Conservation (phyloP, 2,888 invertebrate species). For the Leucania comma region DNA sequence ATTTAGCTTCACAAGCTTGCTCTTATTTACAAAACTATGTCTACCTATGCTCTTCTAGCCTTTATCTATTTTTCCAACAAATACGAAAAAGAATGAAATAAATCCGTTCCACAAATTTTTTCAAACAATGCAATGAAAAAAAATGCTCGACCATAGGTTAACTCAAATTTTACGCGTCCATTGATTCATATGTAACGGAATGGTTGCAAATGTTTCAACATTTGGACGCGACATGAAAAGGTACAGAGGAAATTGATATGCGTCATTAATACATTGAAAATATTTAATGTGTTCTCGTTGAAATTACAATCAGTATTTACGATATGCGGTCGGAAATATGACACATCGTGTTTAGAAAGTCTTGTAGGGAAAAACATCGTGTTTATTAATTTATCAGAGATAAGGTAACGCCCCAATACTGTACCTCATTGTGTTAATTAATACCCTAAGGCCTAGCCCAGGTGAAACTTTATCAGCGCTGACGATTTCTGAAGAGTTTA, state of each 20-base stretch:
- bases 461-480: too few species aligned
- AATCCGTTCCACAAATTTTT: not conserved
- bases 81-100: slow-evolving; percentile 12
- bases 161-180: slow-evolving; percentile 34
- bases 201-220: slow-evolving; percentile 49
- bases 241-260: slow-evolving; percentile 38
- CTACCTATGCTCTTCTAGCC: not conserved
- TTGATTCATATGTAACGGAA: slow-evolving; percentile 39
- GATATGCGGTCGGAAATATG: not conserved
- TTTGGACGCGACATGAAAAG: slow-evolving; percentile 46
- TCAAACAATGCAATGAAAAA: slow-evolving; percentile 7
- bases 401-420: not conserved
- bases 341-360: not conserved
- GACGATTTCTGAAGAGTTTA: too few species aligned
- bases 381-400: not conserved
- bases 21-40: not conserved
- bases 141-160: slow-evolving; percentile 9
- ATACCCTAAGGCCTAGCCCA: too few species aligned
- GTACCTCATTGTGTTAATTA: too few species aligned
- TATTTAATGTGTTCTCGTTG: slow-evolving; percentile 18
- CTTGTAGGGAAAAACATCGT: not conserved
- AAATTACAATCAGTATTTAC: slow-evolving; percentile 22
- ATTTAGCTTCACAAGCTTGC: too few species aligned
- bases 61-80: not conserved
- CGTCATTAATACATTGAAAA: slow-evolving; percentile 45